Evolutionary conservation across 2,113 vertebrate genomes (phyloP).

Genomic region (Callopanchax toddi): DNA sequence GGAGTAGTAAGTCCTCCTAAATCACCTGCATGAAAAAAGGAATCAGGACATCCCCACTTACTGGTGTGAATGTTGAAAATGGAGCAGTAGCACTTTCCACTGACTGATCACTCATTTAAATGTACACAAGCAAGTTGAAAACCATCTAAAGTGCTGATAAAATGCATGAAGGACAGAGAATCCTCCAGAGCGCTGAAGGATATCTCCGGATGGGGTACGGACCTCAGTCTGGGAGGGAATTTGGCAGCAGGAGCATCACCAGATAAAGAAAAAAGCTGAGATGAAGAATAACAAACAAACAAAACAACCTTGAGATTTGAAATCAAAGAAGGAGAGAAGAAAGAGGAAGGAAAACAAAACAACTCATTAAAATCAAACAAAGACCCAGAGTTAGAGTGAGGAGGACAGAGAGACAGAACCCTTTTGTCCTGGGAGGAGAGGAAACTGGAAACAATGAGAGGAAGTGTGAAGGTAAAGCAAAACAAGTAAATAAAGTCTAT

Average conservation of each 20-base stretch:
- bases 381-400: neutral
- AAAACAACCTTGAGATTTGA: slow-evolving; percentile 35
- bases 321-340: slow-evolving; percentile 2
- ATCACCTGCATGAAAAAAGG: too few species aligned
- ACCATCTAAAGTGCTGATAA: slow-evolving; percentile 27
- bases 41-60: too few species aligned
- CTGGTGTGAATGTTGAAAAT: too few species aligned
- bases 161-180: slow-evolving; percentile 23
- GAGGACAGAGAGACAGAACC: neutral
- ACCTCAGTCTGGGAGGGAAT: slow-evolving; percentile 25
- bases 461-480: neutral
- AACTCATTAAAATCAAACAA: slow-evolving; percentile 46
- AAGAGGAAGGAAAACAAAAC: slow-evolving; percentile 34
- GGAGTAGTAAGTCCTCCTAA: too few species aligned
- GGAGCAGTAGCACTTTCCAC: neutral
- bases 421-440: neutral
- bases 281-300: slow-evolving; percentile 15
- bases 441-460: neutral
- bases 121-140: slow-evolving; percentile 23
- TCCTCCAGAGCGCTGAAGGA: slow-evolving; percentile 27
- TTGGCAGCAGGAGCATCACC: slow-evolving; percentile 13
- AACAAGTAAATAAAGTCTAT: too few species aligned
- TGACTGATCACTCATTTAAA: slow-evolving; percentile 5
- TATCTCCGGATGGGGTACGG: neutral
- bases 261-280: slow-evolving; percentile 21